Evolutionary conservation across 2,797 vertebrate genomes (phyloP).

Genomic region (Lepidocolaptes lacrymiger): DNA sequence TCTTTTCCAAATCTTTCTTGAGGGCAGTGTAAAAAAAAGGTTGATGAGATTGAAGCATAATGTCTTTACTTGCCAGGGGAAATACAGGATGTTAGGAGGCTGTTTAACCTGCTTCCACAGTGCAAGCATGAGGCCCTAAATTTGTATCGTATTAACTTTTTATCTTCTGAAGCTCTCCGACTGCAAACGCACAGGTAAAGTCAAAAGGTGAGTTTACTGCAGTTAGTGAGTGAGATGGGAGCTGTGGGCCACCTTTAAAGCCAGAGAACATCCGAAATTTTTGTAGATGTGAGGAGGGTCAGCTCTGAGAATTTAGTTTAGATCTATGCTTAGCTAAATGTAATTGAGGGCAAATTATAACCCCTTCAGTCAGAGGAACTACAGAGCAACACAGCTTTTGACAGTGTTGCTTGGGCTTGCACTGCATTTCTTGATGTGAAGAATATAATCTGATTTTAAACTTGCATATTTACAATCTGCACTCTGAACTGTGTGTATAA

Average conservation of each 20-base stretch:
- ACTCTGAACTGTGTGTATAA: background rate
- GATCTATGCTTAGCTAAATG: background rate
- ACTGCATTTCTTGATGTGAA: background rate
- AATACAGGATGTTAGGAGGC: conserved; percentile 43
- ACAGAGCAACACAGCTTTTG: background rate
- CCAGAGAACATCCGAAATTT: background rate
- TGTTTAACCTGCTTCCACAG: conserved; percentile 43
- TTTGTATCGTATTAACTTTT: background rate
- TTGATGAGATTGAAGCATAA: conserved; percentile 56
- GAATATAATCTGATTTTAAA: background rate
- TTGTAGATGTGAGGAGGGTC: background rate
- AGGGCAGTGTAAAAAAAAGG: conserved; percentile 54
- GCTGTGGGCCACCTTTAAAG: background rate
- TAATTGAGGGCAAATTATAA: background rate
- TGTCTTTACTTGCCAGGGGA: conserved; percentile 49
- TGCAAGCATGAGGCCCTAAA: background rate
- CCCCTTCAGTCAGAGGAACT: background rate
- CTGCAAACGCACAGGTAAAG: background rate
- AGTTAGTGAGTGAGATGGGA: background rate
- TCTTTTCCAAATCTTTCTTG: conserved; percentile 60
- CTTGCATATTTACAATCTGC: background rate
- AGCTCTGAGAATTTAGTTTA: background rate
- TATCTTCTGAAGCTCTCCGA: background rate
- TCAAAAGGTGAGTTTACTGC: background rate
- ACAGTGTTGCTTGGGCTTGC: background rate